Evolutionary conservation across 2,113 vertebrate genomes (phyloP).

Genomic region (Silurus meridionalis): DNA sequence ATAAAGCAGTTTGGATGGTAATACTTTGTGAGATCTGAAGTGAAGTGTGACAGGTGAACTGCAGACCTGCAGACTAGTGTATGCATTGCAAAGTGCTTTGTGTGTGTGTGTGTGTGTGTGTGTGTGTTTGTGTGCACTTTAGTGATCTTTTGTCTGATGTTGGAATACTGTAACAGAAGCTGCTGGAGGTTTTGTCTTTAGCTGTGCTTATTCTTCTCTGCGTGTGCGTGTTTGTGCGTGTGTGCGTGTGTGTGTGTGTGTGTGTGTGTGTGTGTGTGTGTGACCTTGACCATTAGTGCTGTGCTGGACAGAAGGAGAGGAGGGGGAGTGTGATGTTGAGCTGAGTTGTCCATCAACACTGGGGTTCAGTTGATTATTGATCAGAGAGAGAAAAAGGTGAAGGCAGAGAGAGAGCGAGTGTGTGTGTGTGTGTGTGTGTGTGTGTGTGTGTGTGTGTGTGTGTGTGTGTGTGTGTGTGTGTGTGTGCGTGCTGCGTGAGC

Average conservation of each 20-base stretch:
- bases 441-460: neutral
- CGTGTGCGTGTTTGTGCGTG: neutral
- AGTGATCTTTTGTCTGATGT: too few species aligned
- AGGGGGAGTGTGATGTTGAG: conserved; percentile 6
- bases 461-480: conserved; percentile 12
- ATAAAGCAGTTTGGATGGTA: conserved; percentile 11
- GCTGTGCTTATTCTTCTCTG: neutral
- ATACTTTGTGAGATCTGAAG: conserved; percentile 40
- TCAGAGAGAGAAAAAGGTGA: neutral
- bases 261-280: neutral
- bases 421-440: conserved; percentile 17
- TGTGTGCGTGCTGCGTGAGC: neutral
- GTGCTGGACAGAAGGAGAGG: conserved; percentile 71
- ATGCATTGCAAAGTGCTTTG: neutral
- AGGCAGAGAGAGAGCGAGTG: neutral
- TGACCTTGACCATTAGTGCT: conserved; percentile 77
- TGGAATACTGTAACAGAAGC: neutral
- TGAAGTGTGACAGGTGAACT: neutral
- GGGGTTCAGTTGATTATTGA: neutral
- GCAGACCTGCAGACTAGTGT: neutral
- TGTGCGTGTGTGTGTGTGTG: conserved; percentile 33
- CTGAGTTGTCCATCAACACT: conserved; percentile 16
- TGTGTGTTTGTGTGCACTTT: neutral
- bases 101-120: neutral
- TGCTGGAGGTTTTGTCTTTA: neutral